Conservation (phyloP, 2,888 invertebrate species). For the Ctena decussata region DNA sequence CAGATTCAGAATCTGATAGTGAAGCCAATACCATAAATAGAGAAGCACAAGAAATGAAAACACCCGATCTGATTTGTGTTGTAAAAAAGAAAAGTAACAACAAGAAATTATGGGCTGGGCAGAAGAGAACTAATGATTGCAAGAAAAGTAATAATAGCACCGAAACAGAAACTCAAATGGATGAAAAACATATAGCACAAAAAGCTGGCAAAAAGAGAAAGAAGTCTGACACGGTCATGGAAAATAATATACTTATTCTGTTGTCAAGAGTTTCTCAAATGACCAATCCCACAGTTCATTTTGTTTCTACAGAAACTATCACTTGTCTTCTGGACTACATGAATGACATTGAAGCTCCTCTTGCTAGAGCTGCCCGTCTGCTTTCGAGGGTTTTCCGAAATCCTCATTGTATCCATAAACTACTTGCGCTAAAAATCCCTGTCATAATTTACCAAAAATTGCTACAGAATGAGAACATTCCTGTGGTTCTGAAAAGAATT, state of each 20-base stretch:
- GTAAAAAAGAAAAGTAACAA: too few species aligned
- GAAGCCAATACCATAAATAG: not conserved
- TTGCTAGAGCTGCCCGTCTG: conserved; percentile 73
- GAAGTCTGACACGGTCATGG: conserved; percentile 40
- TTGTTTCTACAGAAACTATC: conserved; percentile 70
- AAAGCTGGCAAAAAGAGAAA: conserved; percentile 10
- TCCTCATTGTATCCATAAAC: conserved; percentile 76
- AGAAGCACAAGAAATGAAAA: not conserved
- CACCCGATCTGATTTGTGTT: too few species aligned
- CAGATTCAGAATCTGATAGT: not conserved
- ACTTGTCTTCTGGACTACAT: conserved; percentile 78
- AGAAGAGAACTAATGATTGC: too few species aligned
- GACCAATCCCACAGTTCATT: conserved; percentile 72
- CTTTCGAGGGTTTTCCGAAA: conserved; percentile 78
- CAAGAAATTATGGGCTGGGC: too few species aligned
- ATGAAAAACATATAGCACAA: not conserved
- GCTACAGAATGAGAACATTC: conserved; percentile 54
- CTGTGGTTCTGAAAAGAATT: not conserved
- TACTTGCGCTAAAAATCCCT: conserved; percentile 74
- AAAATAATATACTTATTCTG: conserved; percentile 78
- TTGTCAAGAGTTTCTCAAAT: conserved; percentile 81
- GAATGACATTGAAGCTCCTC: conserved; percentile 65
- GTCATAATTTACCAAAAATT: conserved; percentile 71
- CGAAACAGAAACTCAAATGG: too few species aligned
- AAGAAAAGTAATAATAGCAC: too few species aligned